Base-by-base conservation (phyloP, 2,888 invertebrate genomes). In the Euspilapteryx auroguttella region DNA sequence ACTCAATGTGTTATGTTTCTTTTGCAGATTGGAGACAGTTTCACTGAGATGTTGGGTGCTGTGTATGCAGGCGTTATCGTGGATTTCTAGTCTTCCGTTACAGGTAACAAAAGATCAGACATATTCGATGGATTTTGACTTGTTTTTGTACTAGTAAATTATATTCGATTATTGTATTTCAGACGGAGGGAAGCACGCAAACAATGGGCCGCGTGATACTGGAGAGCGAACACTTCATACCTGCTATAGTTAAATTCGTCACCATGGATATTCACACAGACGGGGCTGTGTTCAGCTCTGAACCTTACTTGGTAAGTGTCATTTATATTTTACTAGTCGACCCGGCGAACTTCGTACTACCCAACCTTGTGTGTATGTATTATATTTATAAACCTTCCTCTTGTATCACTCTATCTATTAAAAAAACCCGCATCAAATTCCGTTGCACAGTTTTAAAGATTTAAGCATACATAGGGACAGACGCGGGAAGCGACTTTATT, bases 31-130 rank as follows among this genome's bases (percentile, higher is more conserved):
- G 34, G 66, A 73, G 39, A 61, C 61, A 35, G 52, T 75, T 32
- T 58, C 71, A 8, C 44, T 75, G n/a, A 77, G 88, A 32, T 86
- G 88, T 34, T 90, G 90, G 90, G 87, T 87, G 42, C 71, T 87
- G 14, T 85, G 86, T 1, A 80, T 91, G 55, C 87, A 89, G 48
- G 82, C 85, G 9, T 58, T 90, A 27, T 87, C 88, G 2, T 73
- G 89, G 49, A 81, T 86, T 25, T 83, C 87, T 28, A 87, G 86
- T 32, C 42, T 69, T 27, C 68, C 71, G 1, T 30, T 73, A 29
- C 59, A 62, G 56, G 69, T 63, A 37, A 40, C 35, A 23, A 8
- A 23, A 5, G 5, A 23, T 23, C 5, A 8, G 10, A n/a, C n/a
- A 23, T 5, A 5, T 23, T 25, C n/a, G 12, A 4, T 20, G 8